Evolutionary conservation across 2,113 vertebrate genomes (phyloP).

Genomic region (Hyperoodon ampullatus): DNA sequence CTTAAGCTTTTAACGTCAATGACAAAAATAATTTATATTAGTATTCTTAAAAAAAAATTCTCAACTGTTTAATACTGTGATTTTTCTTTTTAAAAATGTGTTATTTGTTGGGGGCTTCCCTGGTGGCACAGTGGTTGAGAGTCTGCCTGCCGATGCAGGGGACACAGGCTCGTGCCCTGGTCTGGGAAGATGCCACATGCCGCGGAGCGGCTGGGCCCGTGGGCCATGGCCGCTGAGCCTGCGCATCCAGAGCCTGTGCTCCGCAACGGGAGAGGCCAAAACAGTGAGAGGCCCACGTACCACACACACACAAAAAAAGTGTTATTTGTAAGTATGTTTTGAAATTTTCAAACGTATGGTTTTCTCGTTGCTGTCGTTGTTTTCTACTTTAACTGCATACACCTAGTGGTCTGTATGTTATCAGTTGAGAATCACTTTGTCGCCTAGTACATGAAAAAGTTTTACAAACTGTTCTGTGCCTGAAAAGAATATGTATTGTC

Average conservation of each 20-base stretch:
- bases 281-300: too few species aligned
- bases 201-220: too few species aligned
- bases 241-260: too few species aligned
- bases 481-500: not conserved
- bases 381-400: not conserved
- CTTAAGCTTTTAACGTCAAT: not conserved
- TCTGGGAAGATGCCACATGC: too few species aligned
- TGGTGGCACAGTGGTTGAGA: too few species aligned
- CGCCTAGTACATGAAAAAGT: not conserved
- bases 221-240: too few species aligned
- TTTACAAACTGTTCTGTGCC: not conserved
- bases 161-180: too few species aligned
- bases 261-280: too few species aligned
- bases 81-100: slow-evolving; percentile 13
- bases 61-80: not conserved
- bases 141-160: too few species aligned
- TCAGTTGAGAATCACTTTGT: not conserved
- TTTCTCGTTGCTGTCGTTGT: not conserved
- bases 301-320: not conserved
- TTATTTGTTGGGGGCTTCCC: not conserved
- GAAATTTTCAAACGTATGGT: not conserved
- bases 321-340: not conserved
- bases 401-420: not conserved
- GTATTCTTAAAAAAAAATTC: not conserved
- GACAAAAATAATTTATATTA: not conserved